These are phyloP conservation scores for Orbicella faveolata DNA, from an alignment of 64 coral and sea anemone species.

Conservation along the genomic window DNA sequence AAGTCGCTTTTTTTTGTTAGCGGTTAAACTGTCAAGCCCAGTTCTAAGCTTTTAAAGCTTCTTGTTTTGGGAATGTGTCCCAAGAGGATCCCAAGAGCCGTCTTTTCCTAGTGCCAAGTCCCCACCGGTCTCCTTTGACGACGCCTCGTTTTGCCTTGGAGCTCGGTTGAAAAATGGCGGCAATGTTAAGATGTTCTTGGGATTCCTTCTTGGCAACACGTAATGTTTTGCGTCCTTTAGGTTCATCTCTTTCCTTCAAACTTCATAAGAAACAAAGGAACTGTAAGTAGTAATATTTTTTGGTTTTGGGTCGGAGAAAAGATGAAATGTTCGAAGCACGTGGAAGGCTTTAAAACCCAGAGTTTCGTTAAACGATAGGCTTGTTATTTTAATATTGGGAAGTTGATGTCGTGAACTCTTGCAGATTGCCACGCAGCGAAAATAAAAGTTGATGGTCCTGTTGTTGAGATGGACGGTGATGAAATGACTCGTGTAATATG, in stretches of 20 bases:
- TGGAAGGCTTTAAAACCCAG: not conserved
- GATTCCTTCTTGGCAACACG: constrained; percentile 33
- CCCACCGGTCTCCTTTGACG: not conserved
- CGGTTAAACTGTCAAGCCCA: too few species aligned
- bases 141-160: not conserved
- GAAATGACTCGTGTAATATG: constrained; percentile 99
- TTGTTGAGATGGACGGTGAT: constrained; percentile 96
- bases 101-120: too few species aligned
- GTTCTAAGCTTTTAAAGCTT: too few species aligned
- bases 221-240: constrained; percentile 30
- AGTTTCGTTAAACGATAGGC: too few species aligned
- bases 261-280: constrained; percentile 66
- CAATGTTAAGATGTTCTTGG: constrained; percentile 56
- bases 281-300: not conserved
- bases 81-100: too few species aligned
- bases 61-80: too few species aligned
- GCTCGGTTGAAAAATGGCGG: constrained; percentile 53
- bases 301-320: not conserved
- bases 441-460: constrained; percentile 87
- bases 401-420: not conserved
- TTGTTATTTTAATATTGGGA: not conserved
- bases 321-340: constrained; percentile 12
- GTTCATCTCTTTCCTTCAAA: constrained; percentile 37
- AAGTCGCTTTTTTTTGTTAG: too few species aligned
- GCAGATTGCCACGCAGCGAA: constrained; percentile 62